Percentiles rank a stretch among this genome's conserved stretches.
phyloP scores from a whole-genome alignment of 2,888 invertebrate species.

The Drosophila recens region DNA sequence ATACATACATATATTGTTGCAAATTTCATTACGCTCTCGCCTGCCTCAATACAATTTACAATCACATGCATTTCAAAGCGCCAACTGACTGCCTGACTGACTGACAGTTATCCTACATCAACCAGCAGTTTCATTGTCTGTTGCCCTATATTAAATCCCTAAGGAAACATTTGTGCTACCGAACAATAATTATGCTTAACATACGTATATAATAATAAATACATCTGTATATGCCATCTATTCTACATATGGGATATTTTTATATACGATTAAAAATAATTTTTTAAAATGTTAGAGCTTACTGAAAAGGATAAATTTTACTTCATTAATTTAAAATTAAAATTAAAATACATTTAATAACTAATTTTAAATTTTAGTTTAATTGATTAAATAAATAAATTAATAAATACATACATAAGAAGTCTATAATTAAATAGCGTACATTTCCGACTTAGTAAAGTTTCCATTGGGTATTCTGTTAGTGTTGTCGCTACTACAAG shows the following conservation, averaged over 20 bases:
- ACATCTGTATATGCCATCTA: not conserved
- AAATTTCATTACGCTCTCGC: slow-evolving; percentile 76
- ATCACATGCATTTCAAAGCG: slow-evolving; percentile 75
- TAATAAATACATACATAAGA: too few relatives aligned
- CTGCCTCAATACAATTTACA: slow-evolving; percentile 75
- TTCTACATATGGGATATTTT: not conserved
- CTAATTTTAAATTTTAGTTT: too few relatives aligned
- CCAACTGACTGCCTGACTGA: slow-evolving; percentile 70
- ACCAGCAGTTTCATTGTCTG: not conserved
- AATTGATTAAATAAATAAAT: too few relatives aligned
- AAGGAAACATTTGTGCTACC: not conserved
- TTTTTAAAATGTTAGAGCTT: not conserved
- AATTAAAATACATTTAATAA: too few relatives aligned
- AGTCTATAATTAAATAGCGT: not conserved
- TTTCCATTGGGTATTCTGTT: not conserved
- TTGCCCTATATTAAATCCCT: not conserved
- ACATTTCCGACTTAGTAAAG: too few relatives aligned
- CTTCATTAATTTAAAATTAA: too few relatives aligned
- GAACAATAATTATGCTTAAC: not conserved
- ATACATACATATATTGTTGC: slow-evolving; percentile 54
- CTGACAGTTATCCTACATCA: slow-evolving; percentile 53
- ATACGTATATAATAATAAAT: too few relatives aligned
- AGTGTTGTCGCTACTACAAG: not conserved
- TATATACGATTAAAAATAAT: not conserved
- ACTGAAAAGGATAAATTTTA: too few relatives aligned